Evolutionary conservation across 1,140 invertebrate species (phyloP).

Genomic region (Piezodorus guildinii): DNA sequence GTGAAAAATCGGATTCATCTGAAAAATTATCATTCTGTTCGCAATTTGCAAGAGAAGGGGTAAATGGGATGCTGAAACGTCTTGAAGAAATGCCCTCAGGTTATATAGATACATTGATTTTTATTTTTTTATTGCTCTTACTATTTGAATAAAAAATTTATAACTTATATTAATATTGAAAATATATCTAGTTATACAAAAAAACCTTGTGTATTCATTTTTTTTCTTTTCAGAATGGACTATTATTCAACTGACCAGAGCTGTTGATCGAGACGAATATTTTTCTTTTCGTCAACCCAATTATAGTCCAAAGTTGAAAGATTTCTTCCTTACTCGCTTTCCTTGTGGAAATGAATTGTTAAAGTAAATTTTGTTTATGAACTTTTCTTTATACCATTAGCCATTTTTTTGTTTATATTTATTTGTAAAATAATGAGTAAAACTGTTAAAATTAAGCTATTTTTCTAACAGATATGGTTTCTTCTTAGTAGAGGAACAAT

Average conservation of each 20-base stretch:
- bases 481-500: no score
- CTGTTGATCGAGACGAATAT: background rate
- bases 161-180: no score
- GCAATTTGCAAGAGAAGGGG: background rate
- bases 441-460: no score
- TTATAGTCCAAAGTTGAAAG: slow-evolving; percentile 1
- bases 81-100: background rate
- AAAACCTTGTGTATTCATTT: background rate
- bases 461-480: no score
- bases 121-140: background rate
- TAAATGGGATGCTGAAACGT: background rate
- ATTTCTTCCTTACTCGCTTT: background rate
- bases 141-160: no score
- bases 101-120: background rate
- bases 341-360: slow-evolving; percentile 10
- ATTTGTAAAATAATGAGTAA: no score
- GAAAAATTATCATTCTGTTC: background rate
- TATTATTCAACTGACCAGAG: slow-evolving; percentile 3
- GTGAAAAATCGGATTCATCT: background rate
- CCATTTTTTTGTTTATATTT: no score
- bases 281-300: background rate
- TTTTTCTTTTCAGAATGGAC: slow-evolving; percentile 7
- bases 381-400: background rate
- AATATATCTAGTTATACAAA: background rate
- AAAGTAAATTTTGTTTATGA: background rate